These are phyloP conservation scores for Apodemia duryi DNA, from an alignment of 2,888 invertebrate species.

Conservation along the genomic window DNA sequence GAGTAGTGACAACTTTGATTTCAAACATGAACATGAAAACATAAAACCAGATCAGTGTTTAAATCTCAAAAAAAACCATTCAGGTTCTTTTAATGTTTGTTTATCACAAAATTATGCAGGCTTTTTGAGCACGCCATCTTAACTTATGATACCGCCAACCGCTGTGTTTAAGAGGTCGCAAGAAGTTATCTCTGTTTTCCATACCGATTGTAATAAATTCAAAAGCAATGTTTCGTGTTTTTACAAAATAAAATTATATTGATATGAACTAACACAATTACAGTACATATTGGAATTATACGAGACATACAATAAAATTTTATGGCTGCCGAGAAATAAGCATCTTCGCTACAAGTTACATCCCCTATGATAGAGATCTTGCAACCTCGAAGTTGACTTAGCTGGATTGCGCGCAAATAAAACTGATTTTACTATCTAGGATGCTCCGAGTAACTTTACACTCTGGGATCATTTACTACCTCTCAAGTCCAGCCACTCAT, in stretches of 20 bases:
- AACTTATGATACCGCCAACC: too few species aligned
- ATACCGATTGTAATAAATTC: not conserved
- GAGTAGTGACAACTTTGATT: too few species aligned
- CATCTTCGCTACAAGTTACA: conserved; percentile 37
- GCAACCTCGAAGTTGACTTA: conserved; percentile 30
- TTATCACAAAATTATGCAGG: too few species aligned
- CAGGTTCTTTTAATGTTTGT: too few species aligned
- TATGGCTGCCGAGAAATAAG: conserved; percentile 38
- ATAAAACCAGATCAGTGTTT: too few species aligned
- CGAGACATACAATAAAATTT: conserved; percentile 37
- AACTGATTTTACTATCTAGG: conserved; percentile 1
- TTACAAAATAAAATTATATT: not conserved
- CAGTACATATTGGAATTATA: conserved; percentile 26
- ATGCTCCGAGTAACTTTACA: not conserved
- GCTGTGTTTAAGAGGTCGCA: conserved; percentile 16
- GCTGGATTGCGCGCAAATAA: conserved; percentile 22
- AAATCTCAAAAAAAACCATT: too few species aligned
- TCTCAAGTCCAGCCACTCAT: not conserved
- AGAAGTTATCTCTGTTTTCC: conserved; percentile 2
- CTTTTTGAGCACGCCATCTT: too few species aligned
- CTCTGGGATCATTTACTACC: not conserved
- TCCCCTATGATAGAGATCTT: conserved; percentile 42
- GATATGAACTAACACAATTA: conserved; percentile 23
- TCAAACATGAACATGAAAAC: too few species aligned
- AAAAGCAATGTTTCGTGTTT: conserved; percentile 4